Evolutionary conservation across 1,140 invertebrate species (phyloP), one percentile per base, ranked within the genome.

Genomic region (Stegodyphus mimosarum): DNA sequence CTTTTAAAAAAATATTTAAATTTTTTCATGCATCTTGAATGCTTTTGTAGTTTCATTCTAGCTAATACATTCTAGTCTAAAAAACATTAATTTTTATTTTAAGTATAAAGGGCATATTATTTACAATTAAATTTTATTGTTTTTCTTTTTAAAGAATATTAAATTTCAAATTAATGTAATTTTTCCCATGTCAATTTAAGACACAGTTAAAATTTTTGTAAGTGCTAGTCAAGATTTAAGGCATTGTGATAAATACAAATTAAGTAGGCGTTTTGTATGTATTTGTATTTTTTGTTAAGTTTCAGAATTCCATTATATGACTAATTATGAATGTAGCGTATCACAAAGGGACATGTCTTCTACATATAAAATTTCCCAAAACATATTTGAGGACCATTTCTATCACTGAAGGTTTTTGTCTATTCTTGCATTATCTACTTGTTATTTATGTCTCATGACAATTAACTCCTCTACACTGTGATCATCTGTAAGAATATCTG

Each of bases 401-500:
- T 15, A 60, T 60, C 15, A 60, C 55, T 33, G 33, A 33, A 60
- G 15, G 1, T 9, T 60, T 15, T 60, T 60, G 15, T 60, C 55
- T 60, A 60, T 60, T 33, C 33, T 33, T 33, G 33, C 33, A 33
- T 33, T 33, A 33, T 33, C 33, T 33, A 15, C 15, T 60, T 60
- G 33, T 76, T 64, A 76, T 76, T 63, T 76, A 77, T 50, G 48
- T 64, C 48, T 6, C 55, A 66, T 66, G 60, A 66, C 15, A 77
- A 64, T 66, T 60, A 60, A 66, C 63, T 77, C 74, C 63, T 77
- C 64, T 64, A 77, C 74, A 66, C 74, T 77, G 74, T 77, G 74
- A 77, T 77, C 55, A 63, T 50, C 63, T 77, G 15, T 18, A 53
- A 11, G 11, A 33, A 33, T 33, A 33, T 33, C 33, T 33, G 33